Evolutionary conservation across 2,113 vertebrate species (phyloP).

Genomic region (Megalops atlanticus): DNA sequence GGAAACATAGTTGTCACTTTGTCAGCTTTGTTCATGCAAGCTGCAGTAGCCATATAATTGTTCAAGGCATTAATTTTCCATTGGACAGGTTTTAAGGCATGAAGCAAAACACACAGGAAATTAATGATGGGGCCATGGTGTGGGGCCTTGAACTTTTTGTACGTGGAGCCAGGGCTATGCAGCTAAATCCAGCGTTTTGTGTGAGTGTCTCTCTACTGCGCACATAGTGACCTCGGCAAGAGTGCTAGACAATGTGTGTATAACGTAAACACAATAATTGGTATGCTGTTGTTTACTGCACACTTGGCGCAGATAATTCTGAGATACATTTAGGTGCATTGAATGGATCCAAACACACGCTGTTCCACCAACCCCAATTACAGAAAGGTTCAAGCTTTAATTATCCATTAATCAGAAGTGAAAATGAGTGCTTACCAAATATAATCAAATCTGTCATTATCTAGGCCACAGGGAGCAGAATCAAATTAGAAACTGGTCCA

Average conservation of each 20-base stretch:
- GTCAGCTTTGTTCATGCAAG: no score
- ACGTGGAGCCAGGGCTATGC: no score
- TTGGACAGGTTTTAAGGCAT: no score
- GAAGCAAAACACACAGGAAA: no score
- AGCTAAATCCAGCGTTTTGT: no score
- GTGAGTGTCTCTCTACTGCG: background rate
- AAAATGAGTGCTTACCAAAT: slow-evolving; percentile 4
- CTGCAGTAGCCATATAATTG: no score
- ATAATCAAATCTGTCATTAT: slow-evolving; percentile 15
- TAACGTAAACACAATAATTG: no score
- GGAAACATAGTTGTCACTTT: no score
- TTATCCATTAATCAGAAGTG: slow-evolving; percentile 20
- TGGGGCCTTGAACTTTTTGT: no score
- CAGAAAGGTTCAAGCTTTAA: slow-evolving; percentile 10
- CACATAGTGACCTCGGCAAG: background rate
- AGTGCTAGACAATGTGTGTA: background rate
- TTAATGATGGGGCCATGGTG: no score
- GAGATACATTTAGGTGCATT: background rate
- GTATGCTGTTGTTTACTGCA: background rate
- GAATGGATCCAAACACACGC: background rate
- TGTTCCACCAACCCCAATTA: slow-evolving; percentile 12
- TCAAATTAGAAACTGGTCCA: slow-evolving; percentile 5
- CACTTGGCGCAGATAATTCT: background rate
- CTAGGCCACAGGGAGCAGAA: background rate
- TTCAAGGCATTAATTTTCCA: no score